Base-by-base conservation (phyloP, 2,888 invertebrate species). In the Ophioninae sp. region DNA sequence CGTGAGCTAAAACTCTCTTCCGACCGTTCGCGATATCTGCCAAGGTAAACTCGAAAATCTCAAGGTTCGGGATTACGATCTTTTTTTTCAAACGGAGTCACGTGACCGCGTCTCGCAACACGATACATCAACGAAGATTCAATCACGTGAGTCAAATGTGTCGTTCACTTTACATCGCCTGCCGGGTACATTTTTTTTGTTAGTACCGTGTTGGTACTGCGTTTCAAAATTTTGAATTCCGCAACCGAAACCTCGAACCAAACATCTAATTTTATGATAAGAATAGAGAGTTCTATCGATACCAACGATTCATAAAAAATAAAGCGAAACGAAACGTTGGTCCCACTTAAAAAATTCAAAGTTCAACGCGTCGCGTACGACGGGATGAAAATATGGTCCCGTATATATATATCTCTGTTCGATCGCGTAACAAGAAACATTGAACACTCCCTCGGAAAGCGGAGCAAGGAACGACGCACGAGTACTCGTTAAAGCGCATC, bases 1-100 rank as follows among this genome's bases (percentile, higher is more conserved):
- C 86, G 87, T 84, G 85, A 86, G 81, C 76, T 77, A 79, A 30
- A 56, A 69, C 59, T 78, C 64, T 67, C 37, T 72, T 77, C 69
- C 72, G 70, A 57, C 72, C 72, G 64, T 78, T 68, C 56, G 73
- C 59, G 80, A 83, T 85, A 81, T 79, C 70, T 84, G 78, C 82
- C 37, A 72, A 82, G 80, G 84, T 81, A 70, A 85, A 84, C 79
- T 82, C 64, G 82, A 50, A 79, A 37, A 81, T 75, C 73, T 77
- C 82, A 78, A 87, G 82, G 83, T 70, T 86, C 62, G 44, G 50
- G 59, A 41, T 65, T 2, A 56, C 68, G 39, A 50, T 50, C 17
- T 50, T 73, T 41, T 20, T 68, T 79, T 61, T 59, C 17, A 21
- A 61, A 39, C 56, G 44, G 23, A 21, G 20, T 79, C 72, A 68